Evolutionary conservation across 2,113 vertebrate genomes (phyloP).

Genomic region (Sinocyclocheilus anophthalmus): DNA sequence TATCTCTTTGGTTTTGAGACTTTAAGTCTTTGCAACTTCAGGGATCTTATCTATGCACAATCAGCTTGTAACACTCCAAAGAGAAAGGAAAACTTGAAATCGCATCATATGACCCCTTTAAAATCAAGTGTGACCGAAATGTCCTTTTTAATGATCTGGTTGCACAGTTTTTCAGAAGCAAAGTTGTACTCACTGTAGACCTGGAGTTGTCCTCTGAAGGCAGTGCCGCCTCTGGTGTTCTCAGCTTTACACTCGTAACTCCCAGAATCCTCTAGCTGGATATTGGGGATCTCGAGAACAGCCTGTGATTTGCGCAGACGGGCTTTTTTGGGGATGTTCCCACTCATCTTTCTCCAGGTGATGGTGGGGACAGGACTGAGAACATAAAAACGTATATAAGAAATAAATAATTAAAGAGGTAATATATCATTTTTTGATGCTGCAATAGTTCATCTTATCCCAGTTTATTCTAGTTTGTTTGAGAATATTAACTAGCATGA

Average conservation of each 20-base stretch:
- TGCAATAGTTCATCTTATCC: neutral
- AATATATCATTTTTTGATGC: neutral
- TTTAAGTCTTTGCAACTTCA: no score
- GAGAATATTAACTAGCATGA: neutral
- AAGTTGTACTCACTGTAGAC: constrained; percentile 89
- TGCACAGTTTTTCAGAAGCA: neutral
- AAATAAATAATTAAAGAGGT: neutral
- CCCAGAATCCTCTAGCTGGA: constrained; percentile 92
- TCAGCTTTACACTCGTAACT: constrained; percentile 94
- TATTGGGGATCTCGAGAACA: constrained; percentile 92
- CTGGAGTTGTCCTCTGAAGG: constrained; percentile 93
- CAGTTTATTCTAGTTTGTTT: neutral
- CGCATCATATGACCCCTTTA: no score
- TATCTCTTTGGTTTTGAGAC: no score
- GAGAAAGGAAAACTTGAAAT: no score
- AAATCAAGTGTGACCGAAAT: no score
- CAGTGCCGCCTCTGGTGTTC: constrained; percentile 88
- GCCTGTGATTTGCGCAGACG: constrained; percentile 94
- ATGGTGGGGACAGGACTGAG: constrained; percentile 94
- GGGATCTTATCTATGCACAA: no score
- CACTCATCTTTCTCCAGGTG: constrained; percentile 94
- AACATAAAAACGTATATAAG: constrained; percentile 16
- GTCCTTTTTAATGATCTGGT: neutral
- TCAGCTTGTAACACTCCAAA: no score
- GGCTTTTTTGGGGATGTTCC: constrained; percentile 92